phyloP scores from a whole-genome alignment of 1,140 invertebrate species.

The Cyphomyrmex costatus region DNA sequence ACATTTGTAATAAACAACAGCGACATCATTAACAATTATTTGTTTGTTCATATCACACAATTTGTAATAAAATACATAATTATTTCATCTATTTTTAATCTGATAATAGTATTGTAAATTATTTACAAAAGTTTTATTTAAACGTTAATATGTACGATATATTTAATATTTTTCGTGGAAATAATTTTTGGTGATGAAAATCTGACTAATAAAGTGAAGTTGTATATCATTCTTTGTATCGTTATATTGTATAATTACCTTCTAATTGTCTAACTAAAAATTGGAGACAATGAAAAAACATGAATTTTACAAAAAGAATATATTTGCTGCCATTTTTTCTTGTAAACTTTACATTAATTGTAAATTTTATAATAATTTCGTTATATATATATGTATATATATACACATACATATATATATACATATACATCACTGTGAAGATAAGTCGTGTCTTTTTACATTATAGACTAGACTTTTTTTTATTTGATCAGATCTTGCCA shows the following conservation, averaged over 20 bases:
- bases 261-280: background rate
- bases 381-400: conserved; percentile 17
- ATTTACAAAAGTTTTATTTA: conserved; percentile 29
- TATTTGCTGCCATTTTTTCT: conserved; percentile 10
- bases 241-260: background rate
- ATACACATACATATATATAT: too few species aligned
- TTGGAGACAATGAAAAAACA: background rate
- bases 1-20: conserved; percentile 18
- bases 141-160: conserved; percentile 9
- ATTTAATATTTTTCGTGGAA: conserved; percentile 17
- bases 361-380: conserved; percentile 21
- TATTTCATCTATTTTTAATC: conserved; percentile 38
- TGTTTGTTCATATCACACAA: conserved; percentile 35
- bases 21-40: conserved; percentile 6
- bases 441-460: conserved; percentile 18
- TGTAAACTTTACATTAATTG: conserved; percentile 1
- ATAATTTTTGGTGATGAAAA: conserved; percentile 49
- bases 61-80: conserved; percentile 44
- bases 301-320: conserved; percentile 26
- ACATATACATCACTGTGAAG: background rate
- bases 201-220: conserved; percentile 46
- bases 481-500: conserved; percentile 16
- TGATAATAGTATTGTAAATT: conserved; percentile 20
- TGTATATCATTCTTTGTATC: conserved; percentile 1
- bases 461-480: conserved; percentile 20